Evolutionary conservation across 1,140 invertebrate genomes (phyloP), one percentile per base, ranked within the genome.

Genomic region (Tyrophagus putrescentiae): DNA sequence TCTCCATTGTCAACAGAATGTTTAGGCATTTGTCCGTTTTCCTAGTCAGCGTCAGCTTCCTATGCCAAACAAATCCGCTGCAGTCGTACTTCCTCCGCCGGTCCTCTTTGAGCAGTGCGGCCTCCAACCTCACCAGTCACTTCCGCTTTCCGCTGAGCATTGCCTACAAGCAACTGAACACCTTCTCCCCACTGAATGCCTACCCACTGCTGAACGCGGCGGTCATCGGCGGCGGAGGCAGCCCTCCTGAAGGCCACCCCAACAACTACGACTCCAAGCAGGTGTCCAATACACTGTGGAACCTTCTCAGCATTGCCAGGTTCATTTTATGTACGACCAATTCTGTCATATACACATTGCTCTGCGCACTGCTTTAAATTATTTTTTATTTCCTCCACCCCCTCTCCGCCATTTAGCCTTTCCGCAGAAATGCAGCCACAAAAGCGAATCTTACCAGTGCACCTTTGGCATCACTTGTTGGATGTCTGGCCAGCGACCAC

Each of bases 401-500:
- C n/a, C 21, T 31, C 21, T 54, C n/a, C n/a, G n/a, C n/a, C n/a
- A 32, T 54, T 33, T 78, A 92, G 88, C 91, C 80, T 90, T 92
- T 68, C 89, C 88, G 1, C 87, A 91, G 69, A 83, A 82, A 23
- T 94, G 89, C 70, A 84, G 84, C 66, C 90, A 87, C 76, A 81
- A 84, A 65, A 87, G 87, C n/a, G 78, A 83, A 6, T 81, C 83
- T 68, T 91, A 86, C 74, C 82, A 86, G 62, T 94, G 89, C 68
- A 85, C 87, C 0, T 76, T 92, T 48, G 88, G 86, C 70, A 84
- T 94, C 64, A 84, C 84, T 45, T 94, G 89, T 69, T 85, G 91
- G 16, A 73, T 93, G 44, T 82, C 83, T 13, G 88, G 88, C 6
- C 84, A 85, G 13, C 80, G 84, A 61, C 87, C 88, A 0, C 48